Percentiles rank a stretch among this genome's conserved stretches.
These are phyloP conservation scores for Leucophora obtusa DNA, from an alignment of 2,888 invertebrate species.

Conservation along the genomic window DNA sequence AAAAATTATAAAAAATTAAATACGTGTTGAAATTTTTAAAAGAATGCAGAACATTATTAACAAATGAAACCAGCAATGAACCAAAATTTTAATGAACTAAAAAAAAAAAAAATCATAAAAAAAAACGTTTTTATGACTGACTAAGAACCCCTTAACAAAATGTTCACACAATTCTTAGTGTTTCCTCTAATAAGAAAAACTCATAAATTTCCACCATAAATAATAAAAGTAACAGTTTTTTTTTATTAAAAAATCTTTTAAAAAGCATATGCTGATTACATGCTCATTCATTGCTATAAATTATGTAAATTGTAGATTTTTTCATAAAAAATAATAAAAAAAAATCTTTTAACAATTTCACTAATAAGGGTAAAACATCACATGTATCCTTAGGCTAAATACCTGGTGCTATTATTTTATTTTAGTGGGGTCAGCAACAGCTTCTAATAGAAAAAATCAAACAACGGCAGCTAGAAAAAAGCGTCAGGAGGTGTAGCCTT, in stretches of 20 bases:
- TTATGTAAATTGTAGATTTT: constrained; percentile 65
- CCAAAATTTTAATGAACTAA: constrained; percentile 54
- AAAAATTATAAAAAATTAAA: constrained; percentile 74
- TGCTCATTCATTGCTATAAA: constrained; percentile 54
- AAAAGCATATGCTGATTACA: constrained; percentile 64
- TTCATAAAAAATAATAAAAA: constrained; percentile 27
- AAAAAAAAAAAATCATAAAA: constrained; percentile 31
- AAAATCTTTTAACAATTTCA: constrained; percentile 50
- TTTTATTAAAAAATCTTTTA: constrained; percentile 55
- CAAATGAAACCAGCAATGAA: constrained; percentile 12
- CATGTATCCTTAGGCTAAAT: constrained; percentile 59
- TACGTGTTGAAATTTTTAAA: constrained; percentile 74
- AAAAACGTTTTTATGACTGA: constrained; percentile 40
- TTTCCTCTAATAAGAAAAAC: constrained; percentile 31
- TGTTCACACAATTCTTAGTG: constrained; percentile 1
- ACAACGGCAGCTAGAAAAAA: constrained; percentile 40
- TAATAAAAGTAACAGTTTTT: constrained; percentile 46
- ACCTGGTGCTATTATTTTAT: constrained; percentile 27
- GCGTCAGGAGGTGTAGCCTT: constrained; percentile 41
- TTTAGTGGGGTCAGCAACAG: constrained; percentile 58
- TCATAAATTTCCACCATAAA: constrained; percentile 61
- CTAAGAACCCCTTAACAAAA: constrained; percentile 29
- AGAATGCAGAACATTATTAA: neutral
- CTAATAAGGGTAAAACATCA: constrained; percentile 66
- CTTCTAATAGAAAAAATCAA: constrained; percentile 43